These are phyloP conservation scores for Cepphus grylle DNA, from an alignment of 2,113 vertebrate genomes.

Conservation along the genomic window DNA sequence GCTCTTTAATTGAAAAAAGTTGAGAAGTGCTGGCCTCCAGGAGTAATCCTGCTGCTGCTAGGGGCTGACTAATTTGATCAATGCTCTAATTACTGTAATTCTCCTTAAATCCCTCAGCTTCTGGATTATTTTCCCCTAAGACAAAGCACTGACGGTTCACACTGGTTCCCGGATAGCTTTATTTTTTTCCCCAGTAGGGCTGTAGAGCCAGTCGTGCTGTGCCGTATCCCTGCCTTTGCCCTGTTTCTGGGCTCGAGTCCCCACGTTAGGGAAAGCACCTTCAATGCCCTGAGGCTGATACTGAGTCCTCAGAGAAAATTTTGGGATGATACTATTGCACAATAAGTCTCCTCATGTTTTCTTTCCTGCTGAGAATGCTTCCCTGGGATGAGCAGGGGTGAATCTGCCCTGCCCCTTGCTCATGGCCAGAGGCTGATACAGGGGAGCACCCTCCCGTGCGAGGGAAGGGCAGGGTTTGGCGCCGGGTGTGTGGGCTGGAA, in stretches of 20 bases:
- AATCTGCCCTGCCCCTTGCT: fast-evolving
- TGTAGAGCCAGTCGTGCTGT: background rate
- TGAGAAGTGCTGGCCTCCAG: constrained; percentile 11
- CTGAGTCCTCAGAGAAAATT: background rate
- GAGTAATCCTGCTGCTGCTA: background rate
- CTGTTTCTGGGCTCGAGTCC: background rate
- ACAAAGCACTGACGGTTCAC: background rate
- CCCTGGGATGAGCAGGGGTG: background rate
- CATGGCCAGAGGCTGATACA: fast-evolving
- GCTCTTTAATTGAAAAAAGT: background rate
- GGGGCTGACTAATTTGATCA: constrained; percentile 21
- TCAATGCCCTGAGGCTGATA: background rate
- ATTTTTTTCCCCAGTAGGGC: background rate
- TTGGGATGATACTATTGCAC: background rate
- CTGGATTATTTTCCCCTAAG: background rate
- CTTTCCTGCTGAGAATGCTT: background rate
- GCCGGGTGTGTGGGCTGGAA: fast-evolving
- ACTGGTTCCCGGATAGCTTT: background rate
- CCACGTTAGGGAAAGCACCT: background rate
- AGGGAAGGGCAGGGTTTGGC: background rate
- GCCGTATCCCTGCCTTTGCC: background rate
- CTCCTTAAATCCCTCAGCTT: constrained; percentile 29
- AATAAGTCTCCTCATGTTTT: background rate
- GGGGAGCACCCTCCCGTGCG: background rate
- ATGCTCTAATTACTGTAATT: constrained; percentile 41